Evolutionary conservation across 2,113 vertebrate species (phyloP).

Genomic region (Ptyas mucosa): DNA sequence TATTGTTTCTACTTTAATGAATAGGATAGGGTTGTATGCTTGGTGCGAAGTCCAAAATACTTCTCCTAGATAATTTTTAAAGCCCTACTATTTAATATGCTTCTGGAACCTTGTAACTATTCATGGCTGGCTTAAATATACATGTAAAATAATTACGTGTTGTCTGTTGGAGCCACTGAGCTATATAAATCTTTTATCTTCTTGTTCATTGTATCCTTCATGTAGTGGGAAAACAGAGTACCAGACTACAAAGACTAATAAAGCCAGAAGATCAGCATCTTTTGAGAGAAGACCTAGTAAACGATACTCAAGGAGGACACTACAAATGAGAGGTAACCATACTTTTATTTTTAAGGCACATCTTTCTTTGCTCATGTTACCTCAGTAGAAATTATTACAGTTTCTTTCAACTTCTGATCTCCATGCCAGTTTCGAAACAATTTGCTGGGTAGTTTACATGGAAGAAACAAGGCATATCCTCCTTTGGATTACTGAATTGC

Average conservation of each 20-base stretch:
- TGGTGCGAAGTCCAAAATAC: not conserved
- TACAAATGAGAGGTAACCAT: constrained; percentile 81
- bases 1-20: not conserved
- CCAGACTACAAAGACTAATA: constrained; percentile 96
- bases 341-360: not conserved
- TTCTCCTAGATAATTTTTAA: not conserved
- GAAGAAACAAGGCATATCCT: not conserved
- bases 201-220: not conserved
- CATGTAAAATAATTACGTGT: not conserved
- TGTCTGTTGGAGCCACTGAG: not conserved
- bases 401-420: not conserved
- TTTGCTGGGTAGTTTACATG: not conserved
- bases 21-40: not conserved
- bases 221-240: constrained; percentile 95
- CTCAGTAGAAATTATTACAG: not conserved
- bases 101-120: not conserved
- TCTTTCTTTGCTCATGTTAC: not conserved
- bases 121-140: not conserved
- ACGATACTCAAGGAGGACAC: constrained; percentile 89
- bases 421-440: not conserved
- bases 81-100: not conserved
- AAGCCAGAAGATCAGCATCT: constrained; percentile 88
- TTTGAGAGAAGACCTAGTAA: constrained; percentile 97
- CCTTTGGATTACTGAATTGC: not conserved
- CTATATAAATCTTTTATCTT: not conserved